A percentile compares a stretch with the other conserved stretches of the same genome.
Evolutionary conservation across 2,888 invertebrate species (phyloP).

Genomic region (Trileptium ribeirensis): DNA sequence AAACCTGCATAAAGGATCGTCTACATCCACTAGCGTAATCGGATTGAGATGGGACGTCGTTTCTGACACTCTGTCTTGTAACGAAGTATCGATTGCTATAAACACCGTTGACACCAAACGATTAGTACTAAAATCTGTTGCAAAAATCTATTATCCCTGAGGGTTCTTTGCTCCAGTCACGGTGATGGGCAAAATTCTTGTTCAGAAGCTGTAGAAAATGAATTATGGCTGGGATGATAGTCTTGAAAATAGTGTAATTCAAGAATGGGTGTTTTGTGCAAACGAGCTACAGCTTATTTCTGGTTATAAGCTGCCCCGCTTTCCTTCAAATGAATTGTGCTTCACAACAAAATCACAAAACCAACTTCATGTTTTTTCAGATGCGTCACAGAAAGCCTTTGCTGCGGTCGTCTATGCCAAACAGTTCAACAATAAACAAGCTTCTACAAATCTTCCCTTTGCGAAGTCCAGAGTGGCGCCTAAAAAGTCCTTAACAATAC

Average conservation of each 20-base stretch:
- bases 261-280: not conserved
- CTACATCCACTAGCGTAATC: not conserved
- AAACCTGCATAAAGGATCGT: too few relatives aligned
- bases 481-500: not conserved
- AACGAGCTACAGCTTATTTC: not conserved
- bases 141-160: not conserved
- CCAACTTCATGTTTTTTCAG: not conserved
- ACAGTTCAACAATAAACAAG: not conserved
- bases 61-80: not conserved
- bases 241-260: not conserved
- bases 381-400: not conserved
- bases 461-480: not conserved
- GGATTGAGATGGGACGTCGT: not conserved
- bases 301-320: not conserved
- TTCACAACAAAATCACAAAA: not conserved
- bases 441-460: not conserved
- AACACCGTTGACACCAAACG: not conserved
- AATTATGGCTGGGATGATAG: not conserved
- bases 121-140: not conserved
- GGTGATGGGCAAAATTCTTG: not conserved
- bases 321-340: not conserved
- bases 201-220: not conserved
- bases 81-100: not conserved
- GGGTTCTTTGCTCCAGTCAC: not conserved
- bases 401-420: not conserved